These are phyloP conservation scores for Elaeidobius kamerunicus DNA, from an alignment of 2,888 invertebrate species.

Conservation along the genomic window DNA sequence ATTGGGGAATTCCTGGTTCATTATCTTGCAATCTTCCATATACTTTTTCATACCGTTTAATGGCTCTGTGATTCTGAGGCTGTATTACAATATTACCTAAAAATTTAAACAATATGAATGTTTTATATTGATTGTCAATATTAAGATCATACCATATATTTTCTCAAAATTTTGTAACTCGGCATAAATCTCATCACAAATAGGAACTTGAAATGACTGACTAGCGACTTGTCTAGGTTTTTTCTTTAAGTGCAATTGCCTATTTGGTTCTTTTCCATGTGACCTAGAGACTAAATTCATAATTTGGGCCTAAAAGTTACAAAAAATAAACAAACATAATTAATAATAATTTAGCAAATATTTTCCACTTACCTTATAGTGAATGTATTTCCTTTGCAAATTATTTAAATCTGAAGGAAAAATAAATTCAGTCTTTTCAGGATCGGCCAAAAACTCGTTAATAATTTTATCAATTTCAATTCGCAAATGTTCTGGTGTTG, in stretches of 20 bases:
- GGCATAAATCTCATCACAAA: slow-evolving; percentile 25
- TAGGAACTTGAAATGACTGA: slow-evolving; percentile 34
- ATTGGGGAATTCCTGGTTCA: slow-evolving; percentile 40
- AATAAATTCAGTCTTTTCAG: slow-evolving; percentile 37
- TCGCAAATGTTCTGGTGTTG: slow-evolving; percentile 40
- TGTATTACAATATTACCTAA: slow-evolving; percentile 9
- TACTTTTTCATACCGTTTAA: slow-evolving; percentile 31
- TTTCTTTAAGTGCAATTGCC: slow-evolving; percentile 38
- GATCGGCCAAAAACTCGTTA: slow-evolving; percentile 40
- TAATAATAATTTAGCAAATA: too few relatives aligned
- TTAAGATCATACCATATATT: slow-evolving; percentile 15
- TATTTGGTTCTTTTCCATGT: slow-evolving; percentile 62
- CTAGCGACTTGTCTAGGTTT: slow-evolving; percentile 32
- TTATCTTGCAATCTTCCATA: slow-evolving; percentile 35
- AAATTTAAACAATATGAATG: slow-evolving; percentile 5
- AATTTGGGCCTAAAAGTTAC: slow-evolving; percentile 45
- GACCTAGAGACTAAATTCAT: slow-evolving; percentile 77
- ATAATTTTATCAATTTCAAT: slow-evolving; percentile 43
- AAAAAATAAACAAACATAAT: too few relatives aligned
- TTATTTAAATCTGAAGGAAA: slow-evolving; percentile 71
- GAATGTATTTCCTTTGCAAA: slow-evolving; percentile 77
- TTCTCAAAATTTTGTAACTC: slow-evolving; percentile 19
- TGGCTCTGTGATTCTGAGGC: slow-evolving; percentile 14
- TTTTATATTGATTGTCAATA: background rate
- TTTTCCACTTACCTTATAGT: slow-evolving; percentile 56